phyloP scores from a whole-genome alignment of 2,113 vertebrate genomes.

The Dascyllus trimaculatus region DNA sequence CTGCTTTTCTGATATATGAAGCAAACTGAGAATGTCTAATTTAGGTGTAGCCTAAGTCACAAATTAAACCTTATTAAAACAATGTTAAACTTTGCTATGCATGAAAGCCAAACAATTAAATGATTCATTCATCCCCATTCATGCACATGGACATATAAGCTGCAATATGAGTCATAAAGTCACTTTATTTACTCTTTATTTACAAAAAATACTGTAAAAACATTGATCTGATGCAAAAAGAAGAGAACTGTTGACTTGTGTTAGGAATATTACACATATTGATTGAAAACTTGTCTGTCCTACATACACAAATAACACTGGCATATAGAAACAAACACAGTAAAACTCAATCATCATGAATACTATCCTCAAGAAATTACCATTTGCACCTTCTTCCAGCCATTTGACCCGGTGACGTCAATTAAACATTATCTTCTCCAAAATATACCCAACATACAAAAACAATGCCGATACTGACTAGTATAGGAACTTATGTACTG shows the following conservation, averaged over 20 bases:
- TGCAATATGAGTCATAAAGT: conserved; percentile 8
- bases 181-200: conserved; percentile 60
- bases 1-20: no score
- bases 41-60: no score
- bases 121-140: background rate
- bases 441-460: background rate
- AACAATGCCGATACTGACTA: background rate
- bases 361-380: background rate
- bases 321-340: conserved; percentile 6
- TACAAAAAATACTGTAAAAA: conserved; percentile 29
- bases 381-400: background rate
- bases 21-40: no score
- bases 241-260: background rate
- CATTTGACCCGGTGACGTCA: background rate
- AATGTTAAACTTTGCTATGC: no score
- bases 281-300: background rate
- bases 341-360: background rate
- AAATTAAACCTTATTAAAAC: background rate
- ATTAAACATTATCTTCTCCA: conserved; percentile 5
- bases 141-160: no score
- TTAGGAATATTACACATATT: background rate
- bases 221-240: conserved; percentile 9
- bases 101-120: no score
- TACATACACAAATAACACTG: conserved; percentile 18
- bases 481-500: background rate